Evolutionary conservation across 2,888 invertebrate genomes (phyloP).

Genomic region (Clusia tigrina): DNA sequence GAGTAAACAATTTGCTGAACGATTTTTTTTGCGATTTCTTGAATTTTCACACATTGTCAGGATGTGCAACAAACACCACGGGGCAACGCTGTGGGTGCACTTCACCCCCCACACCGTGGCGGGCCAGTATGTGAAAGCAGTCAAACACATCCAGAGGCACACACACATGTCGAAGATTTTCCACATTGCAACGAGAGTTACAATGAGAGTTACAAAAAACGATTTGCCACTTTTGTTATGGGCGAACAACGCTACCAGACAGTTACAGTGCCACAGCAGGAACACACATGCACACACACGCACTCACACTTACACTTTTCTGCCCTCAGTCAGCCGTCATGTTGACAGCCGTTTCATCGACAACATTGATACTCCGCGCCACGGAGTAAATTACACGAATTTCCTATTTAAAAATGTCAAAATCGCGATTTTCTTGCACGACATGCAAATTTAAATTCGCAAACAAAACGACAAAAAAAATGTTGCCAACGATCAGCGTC

Average conservation of each 20-base stretch:
- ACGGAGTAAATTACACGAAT: slow-evolving; percentile 58
- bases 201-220: slow-evolving; percentile 40
- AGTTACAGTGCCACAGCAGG: too few species aligned
- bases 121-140: slow-evolving; percentile 12
- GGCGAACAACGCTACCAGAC: slow-evolving; percentile 38
- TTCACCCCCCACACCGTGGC: background rate
- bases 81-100: slow-evolving; percentile 42
- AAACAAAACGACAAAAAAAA: too few species aligned
- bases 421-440: slow-evolving; percentile 37
- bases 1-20: slow-evolving; percentile 17
- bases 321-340: background rate
- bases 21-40: background rate
- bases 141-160: too few species aligned
- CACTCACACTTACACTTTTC: too few species aligned
- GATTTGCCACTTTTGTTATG: slow-evolving; percentile 56
- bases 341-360: slow-evolving; percentile 26
- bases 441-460: slow-evolving; percentile 5
- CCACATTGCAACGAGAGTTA: background rate
- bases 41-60: slow-evolving; percentile 59
- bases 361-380: slow-evolving; percentile 54
- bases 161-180: too few species aligned
- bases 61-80: slow-evolving; percentile 49
- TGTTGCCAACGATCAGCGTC: background rate
- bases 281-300: too few species aligned
- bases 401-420: slow-evolving; percentile 33